Percentiles rank a stretch among this genome's conserved stretches.
phyloP scores from a whole-genome alignment of 2,797 vertebrate species.

The Phoebastria nigripes region DNA sequence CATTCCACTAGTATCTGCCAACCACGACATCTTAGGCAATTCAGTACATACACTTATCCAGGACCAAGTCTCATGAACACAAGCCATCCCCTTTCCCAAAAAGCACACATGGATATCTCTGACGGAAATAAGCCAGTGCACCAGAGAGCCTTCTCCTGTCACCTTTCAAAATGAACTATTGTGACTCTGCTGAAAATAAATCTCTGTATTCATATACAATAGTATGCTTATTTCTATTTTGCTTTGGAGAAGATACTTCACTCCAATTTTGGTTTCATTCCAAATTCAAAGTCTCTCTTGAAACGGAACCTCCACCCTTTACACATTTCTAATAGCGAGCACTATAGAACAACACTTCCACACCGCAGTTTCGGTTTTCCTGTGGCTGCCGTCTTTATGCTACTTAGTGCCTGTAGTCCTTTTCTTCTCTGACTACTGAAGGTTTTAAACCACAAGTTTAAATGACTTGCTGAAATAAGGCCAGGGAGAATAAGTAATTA shows the following conservation, averaged over 20 bases:
- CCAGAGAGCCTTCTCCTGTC: background rate
- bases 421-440: background rate
- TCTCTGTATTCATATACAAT: background rate
- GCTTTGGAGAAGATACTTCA: background rate
- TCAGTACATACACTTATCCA: background rate
- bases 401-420: background rate
- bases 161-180: background rate
- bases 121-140: background rate
- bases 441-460: background rate
- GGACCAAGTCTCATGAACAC: background rate
- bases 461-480: constrained; percentile 25
- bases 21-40: background rate
- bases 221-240: background rate
- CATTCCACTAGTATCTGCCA: background rate
- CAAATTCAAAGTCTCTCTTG: background rate
- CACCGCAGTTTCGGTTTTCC: background rate
- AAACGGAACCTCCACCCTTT: background rate
- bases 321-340: background rate
- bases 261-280: background rate
- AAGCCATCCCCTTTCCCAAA: background rate
- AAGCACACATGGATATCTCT: background rate
- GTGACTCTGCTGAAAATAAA: background rate
- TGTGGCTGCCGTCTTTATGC: background rate
- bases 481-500: constrained; percentile 39
- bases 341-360: background rate